A percentile compares a stretch with the other conserved stretches of the same genome.
Evolutionary conservation across 2,888 invertebrate genomes (phyloP).

Genomic region (Schizotus pectinicornis): DNA sequence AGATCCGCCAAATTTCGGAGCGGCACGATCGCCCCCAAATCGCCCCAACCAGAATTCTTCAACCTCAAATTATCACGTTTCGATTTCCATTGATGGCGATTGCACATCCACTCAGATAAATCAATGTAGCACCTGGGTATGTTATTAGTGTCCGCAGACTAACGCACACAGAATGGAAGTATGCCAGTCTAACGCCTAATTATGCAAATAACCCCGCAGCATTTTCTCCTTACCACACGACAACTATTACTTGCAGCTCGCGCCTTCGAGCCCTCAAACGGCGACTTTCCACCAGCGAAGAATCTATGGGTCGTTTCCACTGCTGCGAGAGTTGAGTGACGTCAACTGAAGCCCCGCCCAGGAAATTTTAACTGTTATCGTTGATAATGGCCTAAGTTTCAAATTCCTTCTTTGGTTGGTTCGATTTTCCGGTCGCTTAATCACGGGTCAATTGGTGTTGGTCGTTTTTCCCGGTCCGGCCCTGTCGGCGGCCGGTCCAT

Average conservation of each 20-base stretch:
- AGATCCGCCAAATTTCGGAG: neutral
- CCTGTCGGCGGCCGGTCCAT: slow-evolving; percentile 15
- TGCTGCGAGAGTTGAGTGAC: too few relatives aligned
- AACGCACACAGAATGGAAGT: slow-evolving; percentile 40
- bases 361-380: too few relatives aligned
- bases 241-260: slow-evolving; percentile 26
- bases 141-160: slow-evolving; percentile 43
- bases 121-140: slow-evolving; percentile 45
- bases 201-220: slow-evolving; percentile 42
- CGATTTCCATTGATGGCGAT: slow-evolving; percentile 29
- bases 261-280: too few relatives aligned
- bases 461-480: neutral
- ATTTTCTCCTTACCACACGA: slow-evolving; percentile 38
- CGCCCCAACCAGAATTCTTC: too few relatives aligned
- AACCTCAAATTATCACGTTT: slow-evolving; percentile 8
- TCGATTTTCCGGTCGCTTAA: neutral
- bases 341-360: too few relatives aligned
- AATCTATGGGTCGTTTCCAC: too few relatives aligned
- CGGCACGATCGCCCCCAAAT: too few relatives aligned
- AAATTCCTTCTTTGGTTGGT: neutral
- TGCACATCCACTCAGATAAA: slow-evolving; percentile 34
- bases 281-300: too few relatives aligned
- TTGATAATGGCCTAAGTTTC: too few relatives aligned
- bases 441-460: too few relatives aligned
- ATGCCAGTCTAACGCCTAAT: slow-evolving; percentile 46